Evolutionary conservation across 2,797 vertebrate genomes (phyloP).

Genomic region (Myotis myotis): DNA sequence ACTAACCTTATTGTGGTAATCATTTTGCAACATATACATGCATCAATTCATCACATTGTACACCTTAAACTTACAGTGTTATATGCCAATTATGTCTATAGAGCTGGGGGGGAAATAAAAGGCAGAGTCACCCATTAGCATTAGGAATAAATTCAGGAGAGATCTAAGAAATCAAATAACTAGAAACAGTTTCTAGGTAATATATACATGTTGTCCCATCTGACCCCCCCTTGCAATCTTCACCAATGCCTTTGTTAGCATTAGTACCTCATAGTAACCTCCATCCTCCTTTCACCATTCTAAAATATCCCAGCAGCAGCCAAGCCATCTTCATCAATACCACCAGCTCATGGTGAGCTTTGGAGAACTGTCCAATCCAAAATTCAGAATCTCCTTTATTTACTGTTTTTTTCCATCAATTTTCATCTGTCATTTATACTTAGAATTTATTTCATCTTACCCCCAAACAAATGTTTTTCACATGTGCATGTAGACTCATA

Average conservation of each 20-base stretch:
- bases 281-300: background rate
- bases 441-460: background rate
- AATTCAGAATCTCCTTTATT: constrained; percentile 2
- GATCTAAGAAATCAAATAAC: constrained; percentile 1
- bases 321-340: background rate
- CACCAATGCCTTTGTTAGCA: background rate
- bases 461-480: background rate
- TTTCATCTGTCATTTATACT: background rate
- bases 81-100: background rate
- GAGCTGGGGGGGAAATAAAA: background rate
- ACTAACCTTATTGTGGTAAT: background rate
- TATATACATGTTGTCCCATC: background rate
- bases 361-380: background rate
- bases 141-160: constrained; percentile 30
- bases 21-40: background rate
- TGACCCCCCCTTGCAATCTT: background rate
- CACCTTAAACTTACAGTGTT: background rate
- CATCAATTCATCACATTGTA: background rate
- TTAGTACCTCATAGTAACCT: background rate
- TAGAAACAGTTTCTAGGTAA: background rate
- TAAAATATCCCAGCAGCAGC: background rate
- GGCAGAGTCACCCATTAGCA: background rate
- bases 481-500: background rate
- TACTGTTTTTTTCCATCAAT: constrained; percentile 7
- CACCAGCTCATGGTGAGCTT: background rate